phyloP scores from a whole-genome alignment of 2,888 invertebrate genomes.

The Ectropis crepuscularia region DNA sequence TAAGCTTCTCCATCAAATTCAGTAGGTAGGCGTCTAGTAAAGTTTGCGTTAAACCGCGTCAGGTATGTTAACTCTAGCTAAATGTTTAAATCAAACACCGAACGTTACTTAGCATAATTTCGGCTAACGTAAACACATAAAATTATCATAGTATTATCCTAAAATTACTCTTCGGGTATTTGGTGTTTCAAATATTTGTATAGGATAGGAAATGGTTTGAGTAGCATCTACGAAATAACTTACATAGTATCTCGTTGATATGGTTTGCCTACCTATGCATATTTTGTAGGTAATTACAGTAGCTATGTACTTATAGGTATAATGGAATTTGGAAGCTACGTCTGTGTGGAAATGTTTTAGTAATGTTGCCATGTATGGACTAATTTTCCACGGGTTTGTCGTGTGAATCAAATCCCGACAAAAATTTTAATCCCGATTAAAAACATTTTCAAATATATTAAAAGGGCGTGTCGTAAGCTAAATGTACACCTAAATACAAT shows the following conservation, averaged over 20 bases:
- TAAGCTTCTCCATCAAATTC: constrained; percentile 4
- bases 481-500: no score
- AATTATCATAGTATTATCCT: constrained; percentile 52
- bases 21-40: constrained; percentile 13
- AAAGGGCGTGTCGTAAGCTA: no score
- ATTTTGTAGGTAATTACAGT: neutral
- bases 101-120: constrained; percentile 42
- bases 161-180: constrained; percentile 55
- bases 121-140: constrained; percentile 44
- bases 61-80: constrained; percentile 29
- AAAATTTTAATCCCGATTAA: no score
- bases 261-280: neutral
- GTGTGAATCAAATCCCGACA: no score
- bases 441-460: no score
- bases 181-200: constrained; percentile 68
- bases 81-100: constrained; percentile 41
- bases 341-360: no score
- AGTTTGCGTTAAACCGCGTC: constrained; percentile 25
- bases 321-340: no score
- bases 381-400: no score
- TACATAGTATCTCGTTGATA: constrained; percentile 21
- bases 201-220: constrained; percentile 61
- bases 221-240: constrained; percentile 59
- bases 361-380: no score
- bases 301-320: no score